phyloP scores from a whole-genome alignment of 2,888 invertebrate species.

The Acleris emargana region DNA sequence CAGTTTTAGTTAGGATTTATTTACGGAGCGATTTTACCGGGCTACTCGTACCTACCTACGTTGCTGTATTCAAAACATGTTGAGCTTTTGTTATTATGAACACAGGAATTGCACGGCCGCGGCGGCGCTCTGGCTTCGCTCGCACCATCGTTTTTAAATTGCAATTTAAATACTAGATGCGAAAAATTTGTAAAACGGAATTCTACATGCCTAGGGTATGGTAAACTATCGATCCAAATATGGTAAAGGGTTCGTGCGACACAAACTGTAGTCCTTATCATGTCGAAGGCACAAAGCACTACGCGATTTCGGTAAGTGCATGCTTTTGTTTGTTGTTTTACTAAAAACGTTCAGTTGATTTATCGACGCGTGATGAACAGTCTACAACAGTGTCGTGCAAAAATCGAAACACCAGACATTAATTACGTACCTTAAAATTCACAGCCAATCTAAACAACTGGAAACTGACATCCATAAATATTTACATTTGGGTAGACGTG shows the following conservation, averaged over 20 bases:
- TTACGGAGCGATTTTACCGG: slow-evolving; percentile 19
- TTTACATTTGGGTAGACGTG: slow-evolving; percentile 78
- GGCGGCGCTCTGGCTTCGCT: slow-evolving; percentile 63
- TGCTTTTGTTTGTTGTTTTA: slow-evolving; percentile 63
- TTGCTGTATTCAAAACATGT: slow-evolving; percentile 32
- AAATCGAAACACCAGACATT: slow-evolving; percentile 68
- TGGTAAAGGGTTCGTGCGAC: slow-evolving; percentile 71
- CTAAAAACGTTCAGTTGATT: slow-evolving; percentile 46
- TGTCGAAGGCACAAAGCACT: slow-evolving; percentile 71
- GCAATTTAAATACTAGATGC: slow-evolving; percentile 62
- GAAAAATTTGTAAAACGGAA: slow-evolving; percentile 71
- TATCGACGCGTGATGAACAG: slow-evolving; percentile 48
- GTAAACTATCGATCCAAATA: slow-evolving; percentile 79
- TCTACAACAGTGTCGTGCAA: slow-evolving; percentile 66
- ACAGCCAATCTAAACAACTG: slow-evolving; percentile 83
- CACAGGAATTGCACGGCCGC: slow-evolving; percentile 56
- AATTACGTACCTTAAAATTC: slow-evolving; percentile 82
- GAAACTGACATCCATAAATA: slow-evolving; percentile 84
- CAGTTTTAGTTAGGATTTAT: slow-evolving; percentile 14
- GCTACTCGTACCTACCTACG: slow-evolving; percentile 8
- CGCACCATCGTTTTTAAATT: slow-evolving; percentile 57
- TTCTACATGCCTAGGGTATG: slow-evolving; percentile 65
- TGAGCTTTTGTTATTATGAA: slow-evolving; percentile 41
- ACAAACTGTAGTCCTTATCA: slow-evolving; percentile 72
- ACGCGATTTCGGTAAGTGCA: slow-evolving; percentile 68